A percentile compares a stretch with the other conserved stretches of the same genome.
Conservation (phyloP, 2,113 vertebrate species). For the zebrafish (Danio rerio) region DNA sequence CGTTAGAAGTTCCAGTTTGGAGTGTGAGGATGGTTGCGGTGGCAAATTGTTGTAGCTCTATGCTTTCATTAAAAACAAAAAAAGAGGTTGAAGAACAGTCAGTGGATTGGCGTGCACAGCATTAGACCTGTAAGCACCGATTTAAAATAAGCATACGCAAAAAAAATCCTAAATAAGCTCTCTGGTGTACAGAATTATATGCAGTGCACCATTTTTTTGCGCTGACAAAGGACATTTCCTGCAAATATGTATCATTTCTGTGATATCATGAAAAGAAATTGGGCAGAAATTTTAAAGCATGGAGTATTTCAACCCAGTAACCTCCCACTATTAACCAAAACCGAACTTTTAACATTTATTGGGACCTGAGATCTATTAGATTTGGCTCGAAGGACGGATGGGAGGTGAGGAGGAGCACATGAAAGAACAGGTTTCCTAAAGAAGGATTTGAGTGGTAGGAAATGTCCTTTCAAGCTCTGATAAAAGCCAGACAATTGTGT, state of each 20-base stretch:
- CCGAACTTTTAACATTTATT: conserved; percentile 23
- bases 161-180: background rate
- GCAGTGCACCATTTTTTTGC: conserved; percentile 34
- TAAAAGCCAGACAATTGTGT: conserved; percentile 8
- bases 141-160: background rate
- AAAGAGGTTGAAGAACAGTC: background rate
- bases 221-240: conserved; percentile 11
- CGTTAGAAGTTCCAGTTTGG: conserved; percentile 4
- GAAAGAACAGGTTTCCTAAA: conserved; percentile 30
- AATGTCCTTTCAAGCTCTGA: background rate
- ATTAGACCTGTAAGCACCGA: background rate
- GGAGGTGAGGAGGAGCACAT: conserved; percentile 22
- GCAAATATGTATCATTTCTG: conserved; percentile 12
- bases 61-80: conserved; percentile 8
- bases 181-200: background rate
- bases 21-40: conserved; percentile 6
- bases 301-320: conserved; percentile 1
- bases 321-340: conserved; percentile 7
- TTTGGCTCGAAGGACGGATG: conserved; percentile 25
- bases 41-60: background rate
- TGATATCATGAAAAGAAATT: background rate
- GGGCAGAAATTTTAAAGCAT: background rate
- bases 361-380: conserved; percentile 14
- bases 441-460: background rate
- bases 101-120: background rate